These are phyloP conservation scores for Drosophila ogumai DNA, from an alignment of 1,140 invertebrate species.

Conservation along the genomic window DNA sequence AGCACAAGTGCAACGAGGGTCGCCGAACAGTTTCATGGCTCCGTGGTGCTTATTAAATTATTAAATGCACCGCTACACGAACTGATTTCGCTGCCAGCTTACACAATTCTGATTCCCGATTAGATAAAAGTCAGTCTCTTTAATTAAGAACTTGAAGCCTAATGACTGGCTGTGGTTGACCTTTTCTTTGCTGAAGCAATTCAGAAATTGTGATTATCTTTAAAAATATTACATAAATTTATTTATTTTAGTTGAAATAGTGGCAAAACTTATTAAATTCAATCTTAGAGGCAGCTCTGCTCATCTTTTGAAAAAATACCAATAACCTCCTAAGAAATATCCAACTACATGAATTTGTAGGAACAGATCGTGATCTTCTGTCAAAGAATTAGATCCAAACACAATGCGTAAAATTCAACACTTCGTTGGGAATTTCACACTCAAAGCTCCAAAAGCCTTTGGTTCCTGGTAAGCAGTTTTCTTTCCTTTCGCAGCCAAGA, in stretches of 20 bases:
- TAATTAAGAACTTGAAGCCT: slow-evolving; percentile 57
- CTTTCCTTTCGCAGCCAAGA: slow-evolving; percentile 51
- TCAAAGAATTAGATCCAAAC: slow-evolving; percentile 29
- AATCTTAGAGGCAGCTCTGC: too few species aligned
- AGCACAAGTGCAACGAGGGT: slow-evolving; percentile 58
- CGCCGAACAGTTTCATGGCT: slow-evolving; percentile 51
- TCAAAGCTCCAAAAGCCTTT: slow-evolving; percentile 20
- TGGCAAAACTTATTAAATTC: too few species aligned
- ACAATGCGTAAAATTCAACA: slow-evolving; percentile 57
- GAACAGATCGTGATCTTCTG: background rate
- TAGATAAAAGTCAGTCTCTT: slow-evolving; percentile 62
- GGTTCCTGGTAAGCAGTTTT: slow-evolving; percentile 43
- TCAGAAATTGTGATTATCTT: background rate
- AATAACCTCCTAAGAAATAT: too few species aligned
- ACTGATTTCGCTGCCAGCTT: slow-evolving; percentile 49
- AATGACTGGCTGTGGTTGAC: slow-evolving; percentile 4
- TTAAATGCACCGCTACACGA: slow-evolving; percentile 70
- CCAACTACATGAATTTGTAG: too few species aligned
- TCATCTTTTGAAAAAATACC: too few species aligned
- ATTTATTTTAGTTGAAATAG: too few species aligned
- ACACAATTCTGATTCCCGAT: slow-evolving; percentile 73
- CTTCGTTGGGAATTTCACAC: slow-evolving; percentile 52
- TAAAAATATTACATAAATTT: background rate
- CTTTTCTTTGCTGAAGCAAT: background rate
- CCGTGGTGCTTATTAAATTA: slow-evolving; percentile 78